Percentiles rank a stretch among this genome's conserved stretches.
phyloP scores from a whole-genome alignment of 2,888 invertebrate genomes.

The Bombylius major region DNA sequence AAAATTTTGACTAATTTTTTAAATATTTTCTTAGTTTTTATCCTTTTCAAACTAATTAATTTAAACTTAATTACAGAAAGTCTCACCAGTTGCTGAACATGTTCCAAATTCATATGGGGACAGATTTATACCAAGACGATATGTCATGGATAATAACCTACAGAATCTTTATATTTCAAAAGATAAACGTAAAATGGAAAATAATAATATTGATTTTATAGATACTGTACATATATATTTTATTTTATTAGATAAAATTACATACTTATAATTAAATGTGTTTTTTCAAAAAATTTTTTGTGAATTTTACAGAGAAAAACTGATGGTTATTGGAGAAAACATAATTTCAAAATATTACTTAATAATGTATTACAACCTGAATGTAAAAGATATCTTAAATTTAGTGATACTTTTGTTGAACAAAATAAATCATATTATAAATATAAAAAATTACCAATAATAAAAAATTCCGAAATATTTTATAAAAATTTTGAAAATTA shows the following conservation, averaged over 20 bases:
- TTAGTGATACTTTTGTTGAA: conserved; percentile 13
- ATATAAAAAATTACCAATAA: background rate
- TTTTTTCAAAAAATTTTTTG: too few relatives aligned
- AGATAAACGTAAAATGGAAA: conserved; percentile 6
- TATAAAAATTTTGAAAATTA: conserved; percentile 12
- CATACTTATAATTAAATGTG: too few relatives aligned
- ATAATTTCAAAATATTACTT: conserved; percentile 19
- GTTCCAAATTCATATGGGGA: conserved; percentile 21
- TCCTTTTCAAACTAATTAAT: too few relatives aligned
- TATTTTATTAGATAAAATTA: too few relatives aligned
- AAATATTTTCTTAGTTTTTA: too few relatives aligned
- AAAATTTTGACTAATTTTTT: too few relatives aligned
- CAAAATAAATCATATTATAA: background rate
- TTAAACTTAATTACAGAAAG: background rate
- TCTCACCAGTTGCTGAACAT: background rate
- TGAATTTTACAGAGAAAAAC: conserved; percentile 9
- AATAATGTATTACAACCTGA: conserved; percentile 20
- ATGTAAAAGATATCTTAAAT: conserved; percentile 20
- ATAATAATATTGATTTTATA: conserved; percentile 21
- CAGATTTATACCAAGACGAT: conserved; percentile 32
- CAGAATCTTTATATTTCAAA: conserved; percentile 10
- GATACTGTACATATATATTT: conserved; percentile 16
- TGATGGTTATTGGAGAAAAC: conserved; percentile 23
- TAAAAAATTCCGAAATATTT: background rate
- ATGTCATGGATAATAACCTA: conserved; percentile 18